These are phyloP conservation scores for Tachysurus fulvidraco DNA, from an alignment of 2,113 vertebrate genomes.

Conservation along the genomic window DNA sequence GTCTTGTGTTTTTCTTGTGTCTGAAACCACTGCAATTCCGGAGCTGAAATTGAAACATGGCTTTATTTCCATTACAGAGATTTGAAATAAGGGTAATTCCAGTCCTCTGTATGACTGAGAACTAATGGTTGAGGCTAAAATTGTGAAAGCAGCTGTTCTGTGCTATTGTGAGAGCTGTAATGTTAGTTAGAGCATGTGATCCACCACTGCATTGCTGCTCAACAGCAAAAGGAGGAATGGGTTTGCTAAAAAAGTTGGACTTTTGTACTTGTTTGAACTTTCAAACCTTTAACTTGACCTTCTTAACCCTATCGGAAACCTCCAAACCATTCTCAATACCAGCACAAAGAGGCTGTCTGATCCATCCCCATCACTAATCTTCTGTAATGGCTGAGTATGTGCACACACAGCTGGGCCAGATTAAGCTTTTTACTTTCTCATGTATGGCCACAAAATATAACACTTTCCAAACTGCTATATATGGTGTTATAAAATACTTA, in stretches of 20 bases:
- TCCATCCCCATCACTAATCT: slow-evolving; percentile 73
- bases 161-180: not conserved
- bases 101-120: not conserved
- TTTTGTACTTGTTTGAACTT: not conserved
- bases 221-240: not conserved
- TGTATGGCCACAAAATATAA: slow-evolving; percentile 72
- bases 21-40: not conserved
- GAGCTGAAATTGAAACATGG: not conserved
- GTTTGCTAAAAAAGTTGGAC: not conserved
- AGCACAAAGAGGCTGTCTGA: slow-evolving; percentile 19
- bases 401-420: slow-evolving; percentile 71
- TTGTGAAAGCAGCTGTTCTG: not conserved
- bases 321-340: slow-evolving; percentile 8
- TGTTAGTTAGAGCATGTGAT: slow-evolving; percentile 9
- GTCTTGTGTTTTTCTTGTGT: not conserved
- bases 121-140: not conserved
- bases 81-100: not conserved
- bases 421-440: slow-evolving; percentile 74
- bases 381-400: slow-evolving; percentile 75
- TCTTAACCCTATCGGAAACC: slow-evolving; percentile 18
- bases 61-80: not conserved
- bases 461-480: not conserved
- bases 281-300: slow-evolving; percentile 19
- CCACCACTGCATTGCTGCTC: not conserved
- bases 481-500: not conserved